These are phyloP conservation scores for Magallana gigas DNA, from an alignment of 1,140 invertebrate genomes.

Conservation along the genomic window DNA sequence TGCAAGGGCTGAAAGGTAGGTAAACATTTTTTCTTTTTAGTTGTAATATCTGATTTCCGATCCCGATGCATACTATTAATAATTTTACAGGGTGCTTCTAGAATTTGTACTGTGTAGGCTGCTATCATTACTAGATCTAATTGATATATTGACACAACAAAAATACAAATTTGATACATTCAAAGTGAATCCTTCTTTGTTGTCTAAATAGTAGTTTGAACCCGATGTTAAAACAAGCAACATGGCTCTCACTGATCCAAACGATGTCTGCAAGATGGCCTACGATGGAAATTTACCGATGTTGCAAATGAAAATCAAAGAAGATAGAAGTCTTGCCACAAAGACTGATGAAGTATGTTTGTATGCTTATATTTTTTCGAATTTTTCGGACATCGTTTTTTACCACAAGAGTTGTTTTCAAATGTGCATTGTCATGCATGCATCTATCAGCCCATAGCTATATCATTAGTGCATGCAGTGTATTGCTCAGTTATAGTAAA, in stretches of 20 bases:
- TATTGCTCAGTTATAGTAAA: not conserved
- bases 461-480: too few species aligned
- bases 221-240: conserved; percentile 4
- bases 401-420: not conserved
- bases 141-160: too few species aligned
- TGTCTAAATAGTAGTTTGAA: not conserved
- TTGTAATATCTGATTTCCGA: not conserved
- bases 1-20: not conserved
- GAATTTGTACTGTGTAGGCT: too few species aligned
- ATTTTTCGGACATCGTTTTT: not conserved
- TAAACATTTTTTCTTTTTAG: conserved; percentile 15
- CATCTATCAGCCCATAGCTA: too few species aligned
- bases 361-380: not conserved
- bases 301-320: conserved; percentile 66
- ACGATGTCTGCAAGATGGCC: conserved; percentile 71
- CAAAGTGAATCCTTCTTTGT: not conserved
- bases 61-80: not conserved
- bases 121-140: too few species aligned
- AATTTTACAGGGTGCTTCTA: too few species aligned
- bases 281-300: conserved; percentile 70
- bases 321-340: conserved; percentile 61
- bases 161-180: too few species aligned
- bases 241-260: conserved; percentile 52
- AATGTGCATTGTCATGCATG: not conserved
- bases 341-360: conserved; percentile 68